phyloP scores from a whole-genome alignment of 2,888 invertebrate genomes.

The Lasioglossum figueresi region DNA sequence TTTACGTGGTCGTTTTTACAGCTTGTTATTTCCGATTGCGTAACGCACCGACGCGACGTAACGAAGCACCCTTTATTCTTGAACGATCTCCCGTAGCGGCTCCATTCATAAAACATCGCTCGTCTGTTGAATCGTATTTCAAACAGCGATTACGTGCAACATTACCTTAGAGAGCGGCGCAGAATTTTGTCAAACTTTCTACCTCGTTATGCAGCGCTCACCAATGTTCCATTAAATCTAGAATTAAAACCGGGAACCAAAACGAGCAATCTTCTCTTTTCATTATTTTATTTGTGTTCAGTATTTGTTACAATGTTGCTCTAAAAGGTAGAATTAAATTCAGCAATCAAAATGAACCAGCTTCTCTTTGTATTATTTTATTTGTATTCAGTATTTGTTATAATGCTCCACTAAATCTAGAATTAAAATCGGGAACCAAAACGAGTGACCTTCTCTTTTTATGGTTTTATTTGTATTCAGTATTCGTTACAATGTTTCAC shows the following conservation, averaged over 20 bases:
- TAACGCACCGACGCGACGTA: slow-evolving; percentile 43
- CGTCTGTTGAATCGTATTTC: slow-evolving; percentile 36
- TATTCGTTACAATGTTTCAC: too few relatives aligned
- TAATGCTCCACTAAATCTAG: too few relatives aligned
- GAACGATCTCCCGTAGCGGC: slow-evolving; percentile 44
- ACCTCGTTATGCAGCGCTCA: background rate
- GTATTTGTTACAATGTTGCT: too few relatives aligned
- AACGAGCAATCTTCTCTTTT: background rate
- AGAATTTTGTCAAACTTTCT: slow-evolving; percentile 32
- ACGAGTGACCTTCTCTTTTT: too few relatives aligned
- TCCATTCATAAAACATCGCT: slow-evolving; percentile 50
- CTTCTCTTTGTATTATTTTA: too few relatives aligned
- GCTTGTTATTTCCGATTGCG: slow-evolving; percentile 49
- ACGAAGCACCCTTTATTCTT: slow-evolving; percentile 45
- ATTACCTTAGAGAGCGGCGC: background rate
- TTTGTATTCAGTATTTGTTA: too few relatives aligned
- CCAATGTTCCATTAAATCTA: background rate
- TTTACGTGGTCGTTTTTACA: slow-evolving; percentile 41
- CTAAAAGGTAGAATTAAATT: too few relatives aligned
- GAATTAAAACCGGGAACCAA: background rate
- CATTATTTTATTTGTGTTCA: too few relatives aligned
- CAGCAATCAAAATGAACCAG: too few relatives aligned
- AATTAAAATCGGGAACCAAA: too few relatives aligned
- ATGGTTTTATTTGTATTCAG: background rate
- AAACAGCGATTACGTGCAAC: slow-evolving; percentile 35